Conservation (phyloP, 2,888 invertebrate genomes). For the Stenurella melanura region DNA sequence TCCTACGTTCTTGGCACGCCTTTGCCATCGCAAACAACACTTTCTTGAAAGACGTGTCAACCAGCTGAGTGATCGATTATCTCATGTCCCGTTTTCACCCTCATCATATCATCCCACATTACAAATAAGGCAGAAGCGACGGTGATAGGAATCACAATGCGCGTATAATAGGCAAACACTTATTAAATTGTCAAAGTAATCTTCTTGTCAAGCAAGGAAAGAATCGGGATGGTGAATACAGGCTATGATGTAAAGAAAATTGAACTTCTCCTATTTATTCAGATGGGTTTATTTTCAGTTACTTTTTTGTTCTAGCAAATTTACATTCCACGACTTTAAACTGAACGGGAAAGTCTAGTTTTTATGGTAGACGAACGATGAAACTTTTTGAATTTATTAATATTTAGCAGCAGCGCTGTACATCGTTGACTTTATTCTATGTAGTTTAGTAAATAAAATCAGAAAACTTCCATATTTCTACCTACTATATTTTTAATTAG, state of each 20-base stretch:
- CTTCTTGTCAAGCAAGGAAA: slow-evolving; percentile 18
- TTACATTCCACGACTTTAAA: slow-evolving; percentile 7
- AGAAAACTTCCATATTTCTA: neutral
- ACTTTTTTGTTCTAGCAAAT: slow-evolving; percentile 10
- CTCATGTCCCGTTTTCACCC: slow-evolving; percentile 21
- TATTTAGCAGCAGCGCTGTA: neutral
- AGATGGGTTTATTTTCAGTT: slow-evolving; percentile 25
- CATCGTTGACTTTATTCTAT: neutral
- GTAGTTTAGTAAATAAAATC: neutral
- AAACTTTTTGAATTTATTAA: slow-evolving; percentile 7
- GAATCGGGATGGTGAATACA: neutral
- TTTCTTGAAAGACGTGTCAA: slow-evolving; percentile 39
- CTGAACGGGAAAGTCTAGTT: neutral
- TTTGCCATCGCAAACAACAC: slow-evolving; percentile 4
- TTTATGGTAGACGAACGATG: neutral
- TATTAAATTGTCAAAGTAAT: slow-evolving; percentile 41
- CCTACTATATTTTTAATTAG: too few relatives aligned
- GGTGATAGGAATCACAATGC: slow-evolving; percentile 38
- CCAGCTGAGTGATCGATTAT: slow-evolving; percentile 35
- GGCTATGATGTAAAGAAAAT: slow-evolving; percentile 12
- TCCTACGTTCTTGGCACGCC: neutral
- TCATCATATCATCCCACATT: slow-evolving; percentile 31
- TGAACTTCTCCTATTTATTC: slow-evolving; percentile 24
- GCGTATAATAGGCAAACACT: slow-evolving; percentile 40
- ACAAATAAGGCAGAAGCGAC: slow-evolving; percentile 37